phyloP scores from a whole-genome alignment of 2,797 vertebrate species.

The Prunella strophiata region DNA sequence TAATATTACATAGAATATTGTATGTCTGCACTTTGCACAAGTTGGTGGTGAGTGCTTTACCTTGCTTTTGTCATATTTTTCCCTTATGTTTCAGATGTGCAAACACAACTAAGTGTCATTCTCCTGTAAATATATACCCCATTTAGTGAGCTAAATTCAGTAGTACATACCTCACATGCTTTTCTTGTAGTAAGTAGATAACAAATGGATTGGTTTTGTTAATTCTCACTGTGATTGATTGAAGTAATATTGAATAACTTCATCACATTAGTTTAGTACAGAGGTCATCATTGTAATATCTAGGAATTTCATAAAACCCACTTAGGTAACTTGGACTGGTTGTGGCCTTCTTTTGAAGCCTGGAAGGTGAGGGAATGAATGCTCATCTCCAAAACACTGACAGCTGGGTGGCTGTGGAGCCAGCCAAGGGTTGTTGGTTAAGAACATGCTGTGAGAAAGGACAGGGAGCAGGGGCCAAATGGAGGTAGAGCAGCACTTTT shows the following conservation, averaged over 20 bases:
- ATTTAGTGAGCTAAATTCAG: background rate
- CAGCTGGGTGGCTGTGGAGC: background rate
- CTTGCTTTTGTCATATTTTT: background rate
- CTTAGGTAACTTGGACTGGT: background rate
- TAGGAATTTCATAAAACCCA: background rate
- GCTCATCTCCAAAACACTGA: background rate
- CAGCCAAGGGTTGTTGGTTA: background rate
- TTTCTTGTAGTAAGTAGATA: background rate
- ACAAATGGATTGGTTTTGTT: background rate
- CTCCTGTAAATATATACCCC: background rate
- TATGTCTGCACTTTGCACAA: background rate
- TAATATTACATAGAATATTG: background rate
- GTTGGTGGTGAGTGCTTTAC: accelerated
- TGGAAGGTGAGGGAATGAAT: background rate
- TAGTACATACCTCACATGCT: background rate
- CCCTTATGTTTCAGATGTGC: background rate
- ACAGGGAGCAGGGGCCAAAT: background rate
- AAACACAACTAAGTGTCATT: background rate
- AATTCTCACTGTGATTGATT: background rate
- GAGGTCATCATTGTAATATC: accelerated
- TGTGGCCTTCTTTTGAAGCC: background rate
- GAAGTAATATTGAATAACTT: background rate
- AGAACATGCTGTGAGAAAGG: background rate
- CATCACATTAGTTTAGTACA: background rate
- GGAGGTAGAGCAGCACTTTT: background rate